Evolutionary conservation across 53 echinoderm and acorn worm genomes (phyloP).

Genomic region (Antedon mediterranea): DNA sequence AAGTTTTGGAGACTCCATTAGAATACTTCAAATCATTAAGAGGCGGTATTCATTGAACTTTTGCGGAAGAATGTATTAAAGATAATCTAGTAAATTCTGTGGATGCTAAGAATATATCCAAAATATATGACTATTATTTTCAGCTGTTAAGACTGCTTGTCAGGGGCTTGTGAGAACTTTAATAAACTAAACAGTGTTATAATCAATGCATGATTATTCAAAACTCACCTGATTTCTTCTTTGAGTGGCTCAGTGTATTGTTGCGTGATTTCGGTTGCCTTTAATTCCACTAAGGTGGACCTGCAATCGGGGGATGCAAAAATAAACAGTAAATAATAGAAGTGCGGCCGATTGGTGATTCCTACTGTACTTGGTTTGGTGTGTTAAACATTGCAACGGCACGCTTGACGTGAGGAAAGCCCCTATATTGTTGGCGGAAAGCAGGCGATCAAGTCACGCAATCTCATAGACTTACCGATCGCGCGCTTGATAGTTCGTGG

Average conservation of each 20-base stretch:
- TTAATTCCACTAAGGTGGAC: neutral
- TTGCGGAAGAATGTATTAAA: neutral
- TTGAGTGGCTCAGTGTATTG: neutral
- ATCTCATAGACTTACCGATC: neutral
- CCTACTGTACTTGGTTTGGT: neutral
- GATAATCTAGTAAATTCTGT: neutral
- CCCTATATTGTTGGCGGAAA: slow-evolving; percentile 1
- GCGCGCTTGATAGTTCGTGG: neutral
- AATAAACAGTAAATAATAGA: slow-evolving; percentile 79
- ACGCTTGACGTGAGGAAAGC: neutral
- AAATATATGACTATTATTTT: neutral
- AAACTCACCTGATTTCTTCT: neutral
- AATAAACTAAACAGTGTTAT: too few relatives aligned
- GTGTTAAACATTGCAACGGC: neutral
- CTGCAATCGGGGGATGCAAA: slow-evolving; percentile 45
- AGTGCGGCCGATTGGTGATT: neutral
- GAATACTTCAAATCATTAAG: neutral
- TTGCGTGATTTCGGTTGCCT: neutral
- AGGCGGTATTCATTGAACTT: neutral
- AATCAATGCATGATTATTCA: too few relatives aligned
- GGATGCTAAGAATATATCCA: neutral
- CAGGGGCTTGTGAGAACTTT: too few relatives aligned
- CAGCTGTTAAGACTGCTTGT: too few relatives aligned
- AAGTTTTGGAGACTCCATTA: neutral
- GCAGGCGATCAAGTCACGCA: neutral